Conservation (phyloP, 2,797 vertebrate species). For the Dryobates pubescens region DNA sequence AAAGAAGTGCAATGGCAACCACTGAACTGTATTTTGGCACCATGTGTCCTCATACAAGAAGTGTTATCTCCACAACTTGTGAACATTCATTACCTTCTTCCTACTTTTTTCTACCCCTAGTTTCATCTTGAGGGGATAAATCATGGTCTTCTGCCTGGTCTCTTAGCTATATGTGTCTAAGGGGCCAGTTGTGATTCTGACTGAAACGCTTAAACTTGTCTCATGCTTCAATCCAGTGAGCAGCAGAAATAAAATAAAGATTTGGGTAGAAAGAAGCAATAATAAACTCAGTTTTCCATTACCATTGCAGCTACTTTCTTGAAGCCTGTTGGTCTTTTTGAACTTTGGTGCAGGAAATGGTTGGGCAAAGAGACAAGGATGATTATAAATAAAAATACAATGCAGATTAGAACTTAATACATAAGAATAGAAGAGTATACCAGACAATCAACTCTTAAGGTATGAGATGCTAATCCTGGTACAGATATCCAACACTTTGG, state of each 20-base stretch:
- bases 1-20: neutral
- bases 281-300: neutral
- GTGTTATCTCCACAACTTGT: neutral
- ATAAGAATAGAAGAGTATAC: neutral
- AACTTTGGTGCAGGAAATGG: neutral
- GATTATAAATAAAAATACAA: neutral
- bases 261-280: neutral
- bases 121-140: neutral
- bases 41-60: neutral
- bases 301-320: neutral
- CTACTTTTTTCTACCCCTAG: neutral
- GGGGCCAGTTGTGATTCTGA: neutral
- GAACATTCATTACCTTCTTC: neutral
- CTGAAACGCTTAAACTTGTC: neutral
- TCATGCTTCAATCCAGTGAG: neutral
- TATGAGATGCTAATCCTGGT: neutral
- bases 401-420: neutral
- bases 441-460: neutral
- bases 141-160: neutral
- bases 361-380: neutral
- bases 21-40: neutral
- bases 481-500: neutral
- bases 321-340: neutral
- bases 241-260: neutral
- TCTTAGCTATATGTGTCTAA: neutral